Conservation (phyloP, 2,113 vertebrate species). For the Nycticebus coucang region DNA sequence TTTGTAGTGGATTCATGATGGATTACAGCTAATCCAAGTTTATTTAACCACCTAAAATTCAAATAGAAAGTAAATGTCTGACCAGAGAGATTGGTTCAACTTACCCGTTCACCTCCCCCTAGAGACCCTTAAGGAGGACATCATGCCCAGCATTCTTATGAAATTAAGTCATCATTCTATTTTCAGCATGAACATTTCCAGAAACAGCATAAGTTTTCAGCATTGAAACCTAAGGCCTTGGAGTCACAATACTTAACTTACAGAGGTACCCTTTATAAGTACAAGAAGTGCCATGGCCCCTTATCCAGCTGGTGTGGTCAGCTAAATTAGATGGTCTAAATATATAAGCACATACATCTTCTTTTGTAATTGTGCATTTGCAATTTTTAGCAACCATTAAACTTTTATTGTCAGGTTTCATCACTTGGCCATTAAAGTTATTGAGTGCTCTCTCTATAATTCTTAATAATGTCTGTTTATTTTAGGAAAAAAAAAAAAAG, state of each 20-base stretch:
- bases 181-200: neutral
- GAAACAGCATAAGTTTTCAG: neutral
- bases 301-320: neutral
- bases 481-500: neutral
- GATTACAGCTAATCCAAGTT: constrained; percentile 93
- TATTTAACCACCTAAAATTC: constrained; percentile 94
- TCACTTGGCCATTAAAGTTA: neutral
- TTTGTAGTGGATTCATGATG: constrained; percentile 84
- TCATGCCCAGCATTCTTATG: neutral
- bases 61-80: constrained; percentile 61
- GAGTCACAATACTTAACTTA: neutral
- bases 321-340: neutral
- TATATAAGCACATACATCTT: neutral
- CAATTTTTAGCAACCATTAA: neutral
- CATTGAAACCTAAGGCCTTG: neutral
- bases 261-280: neutral
- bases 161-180: neutral
- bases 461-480: neutral
- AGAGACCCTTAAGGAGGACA: neutral
- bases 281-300: neutral
- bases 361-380: neutral
- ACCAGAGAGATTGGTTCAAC: neutral
- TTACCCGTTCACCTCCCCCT: neutral
- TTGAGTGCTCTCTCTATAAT: neutral
- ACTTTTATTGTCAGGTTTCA: neutral